Percentiles rank a stretch among this genome's conserved stretches.
Conservation (phyloP, 2,113 vertebrate species). For the Galbula dea region DNA sequence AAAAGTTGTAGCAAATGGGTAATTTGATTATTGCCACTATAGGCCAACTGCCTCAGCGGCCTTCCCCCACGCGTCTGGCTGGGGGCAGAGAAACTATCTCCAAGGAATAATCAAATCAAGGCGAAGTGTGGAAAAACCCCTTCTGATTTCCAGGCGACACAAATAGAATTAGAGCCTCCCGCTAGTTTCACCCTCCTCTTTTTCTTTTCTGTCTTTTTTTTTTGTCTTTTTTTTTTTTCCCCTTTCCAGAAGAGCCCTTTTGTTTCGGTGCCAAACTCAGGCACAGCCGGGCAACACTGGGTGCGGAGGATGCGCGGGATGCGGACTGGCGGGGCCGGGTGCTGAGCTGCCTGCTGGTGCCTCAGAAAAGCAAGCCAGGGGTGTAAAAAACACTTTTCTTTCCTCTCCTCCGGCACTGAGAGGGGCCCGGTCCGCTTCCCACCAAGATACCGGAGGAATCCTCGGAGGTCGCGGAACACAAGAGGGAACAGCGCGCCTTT, state of each 20-base stretch:
- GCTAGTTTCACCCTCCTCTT: conserved; percentile 38
- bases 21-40: conserved; percentile 97
- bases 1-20: conserved; percentile 96
- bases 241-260: conserved; percentile 81
- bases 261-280: conserved; percentile 73
- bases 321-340: neutral
- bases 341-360: conserved; percentile 34
- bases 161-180: conserved; percentile 95
- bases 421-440: neutral
- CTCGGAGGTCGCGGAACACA: conserved; percentile 83
- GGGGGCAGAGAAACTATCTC: conserved; percentile 84
- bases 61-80: conserved; percentile 96
- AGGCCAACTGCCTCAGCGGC: conserved; percentile 94
- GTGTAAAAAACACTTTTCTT: conserved; percentile 71
- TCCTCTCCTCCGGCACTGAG: conserved; percentile 52
- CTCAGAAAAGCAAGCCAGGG: conserved; percentile 8
- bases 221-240: no score
- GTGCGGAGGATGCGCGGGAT: conserved; percentile 21
- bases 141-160: conserved; percentile 94
- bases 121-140: conserved; percentile 94
- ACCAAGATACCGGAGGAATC: conserved; percentile 82
- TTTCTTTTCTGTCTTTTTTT: neutral
- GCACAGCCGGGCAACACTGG: conserved; percentile 74
- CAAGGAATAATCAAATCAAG: conserved; percentile 98
- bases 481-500: conserved; percentile 89